Base-by-base conservation (phyloP, 2,113 vertebrate genomes). In the Saiga tatarica region DNA sequence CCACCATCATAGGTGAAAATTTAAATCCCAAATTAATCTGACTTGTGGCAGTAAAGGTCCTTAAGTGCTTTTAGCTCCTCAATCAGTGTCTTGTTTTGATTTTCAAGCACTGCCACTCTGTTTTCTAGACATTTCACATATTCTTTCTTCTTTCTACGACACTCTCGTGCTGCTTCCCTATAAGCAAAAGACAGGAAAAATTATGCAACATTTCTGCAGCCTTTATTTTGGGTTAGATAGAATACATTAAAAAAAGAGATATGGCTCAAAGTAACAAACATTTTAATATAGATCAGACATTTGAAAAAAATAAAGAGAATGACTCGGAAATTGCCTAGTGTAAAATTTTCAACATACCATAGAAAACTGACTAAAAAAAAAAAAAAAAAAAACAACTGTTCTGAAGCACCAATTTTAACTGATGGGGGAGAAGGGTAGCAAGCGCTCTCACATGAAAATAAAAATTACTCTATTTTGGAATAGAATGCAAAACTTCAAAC, bases 11-110 rank as follows among this genome's bases (percentile, higher is more conserved):
- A 96, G 98, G 94, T 98, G 95, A 98, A 98, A 98, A 98, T 91
- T 85, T 95, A 97, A 97, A 98, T 98, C 94, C 98, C 98, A 98
- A 98, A 98, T 99, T 99, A 99, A 99, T 99, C 99, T 59, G 99
- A 99, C 99, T 99, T 99, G 99, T 99, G 99, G 99, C 99, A 99
- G 98, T 99, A 99, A 98, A 99, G 99, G 99, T 99, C 99, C 99
- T 99, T 99, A 99, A 99, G 99, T 99, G 99, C 99, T 99, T 99
- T 99, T 78, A 99, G 99, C 98, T 99, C 99, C 99, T 99, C 99
- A 74, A 99, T 99, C 97, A 99, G 99, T 98, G 99, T 99, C 99
- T 99, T 99, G 99, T 99, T 99, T 99, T 99, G 99, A 99, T 99
- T 99, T 98, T 99, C 99, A 99, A 99, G 99, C 98, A 99, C 99